Evolutionary conservation across 1,140 invertebrate genomes (phyloP), one percentile per base, ranked within the genome.

Genomic region (Drosophila jambulina): DNA sequence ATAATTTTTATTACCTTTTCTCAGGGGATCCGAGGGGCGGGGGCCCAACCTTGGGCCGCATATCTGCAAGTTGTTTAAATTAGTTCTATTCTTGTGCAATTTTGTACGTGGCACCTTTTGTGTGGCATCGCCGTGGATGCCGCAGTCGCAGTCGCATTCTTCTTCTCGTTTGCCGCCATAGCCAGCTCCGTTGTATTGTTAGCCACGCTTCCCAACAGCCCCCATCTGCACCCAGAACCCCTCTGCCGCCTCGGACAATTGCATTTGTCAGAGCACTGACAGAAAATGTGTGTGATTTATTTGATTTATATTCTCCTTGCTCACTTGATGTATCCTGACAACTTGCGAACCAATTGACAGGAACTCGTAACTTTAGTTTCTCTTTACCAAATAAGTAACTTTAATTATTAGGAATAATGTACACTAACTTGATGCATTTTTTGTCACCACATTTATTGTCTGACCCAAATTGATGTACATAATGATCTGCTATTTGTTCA

Each of bases 61-160:
- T 82, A 87, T 87, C 75, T 86, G 83, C 79, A 80, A 80, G 80
- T 84, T 88, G 68, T 83, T 87, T 87, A 87, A 87, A 87, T 87
- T 88, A 87, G 83, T 87, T 87, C 71, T 87, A 88, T 88, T 87
- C 83, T 87, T 83, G 78, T 80, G 83, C 83, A 87, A 87, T 87
- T 88, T 87, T 87, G 60, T 87, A 87, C 83, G 83, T 87, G 83
- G 83, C 80, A 87, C 83, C 79, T 87, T 79, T 88, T 83, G 84
- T 80, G 64, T 62, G 69, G 67, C 64, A 54, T 61, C 51, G 76
- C 23, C 36, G 40, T 62, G 72, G 62, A 65, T 63, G 60, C 65
- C 48, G 23, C 75, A 60, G 23, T 75, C 46, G 19, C 68, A 71
- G 27, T 75, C 54, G 60, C 63, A 81, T 79, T 68, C 59, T 74